A percentile compares a stretch with the other conserved stretches of the same genome.
phyloP scores from a whole-genome alignment of 30 jellyfish, hydroid and myxozoan species.

The Cassiopea andromeda region DNA sequence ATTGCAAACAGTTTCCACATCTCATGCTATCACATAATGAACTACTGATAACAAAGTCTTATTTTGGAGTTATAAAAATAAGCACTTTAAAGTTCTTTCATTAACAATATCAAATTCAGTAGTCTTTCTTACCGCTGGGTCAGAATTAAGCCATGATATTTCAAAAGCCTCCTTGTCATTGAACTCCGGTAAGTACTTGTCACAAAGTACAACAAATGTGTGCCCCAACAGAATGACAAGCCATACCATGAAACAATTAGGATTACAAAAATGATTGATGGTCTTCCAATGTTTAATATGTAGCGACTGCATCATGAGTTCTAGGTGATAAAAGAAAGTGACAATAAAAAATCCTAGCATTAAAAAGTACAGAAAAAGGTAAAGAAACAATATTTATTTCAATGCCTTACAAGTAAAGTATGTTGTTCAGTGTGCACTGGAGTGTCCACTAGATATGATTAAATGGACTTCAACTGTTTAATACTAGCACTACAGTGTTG shows the following conservation, averaged over 20 bases:
- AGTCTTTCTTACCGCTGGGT: conserved; percentile 23
- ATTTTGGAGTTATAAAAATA: background rate
- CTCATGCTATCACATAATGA: too few species aligned
- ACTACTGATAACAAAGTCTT: too few species aligned
- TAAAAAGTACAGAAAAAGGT: too few species aligned
- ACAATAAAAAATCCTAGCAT: too few species aligned
- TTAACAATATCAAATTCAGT: background rate
- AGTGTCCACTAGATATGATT: too few species aligned
- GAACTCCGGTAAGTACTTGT: conserved; percentile 59
- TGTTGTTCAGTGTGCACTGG: too few species aligned
- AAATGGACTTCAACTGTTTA: too few species aligned
- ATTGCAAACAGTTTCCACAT: too few species aligned
- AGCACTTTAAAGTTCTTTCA: background rate
- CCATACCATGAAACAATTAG: background rate
- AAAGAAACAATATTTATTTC: too few species aligned
- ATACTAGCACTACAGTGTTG: too few species aligned
- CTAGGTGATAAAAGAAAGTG: background rate
- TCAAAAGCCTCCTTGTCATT: conserved; percentile 58
- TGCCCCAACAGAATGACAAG: background rate
- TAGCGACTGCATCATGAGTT: background rate
- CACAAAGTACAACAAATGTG: conserved; percentile 14
- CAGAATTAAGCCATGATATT: conserved; percentile 60
- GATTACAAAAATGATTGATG: background rate
- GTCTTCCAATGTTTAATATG: background rate
- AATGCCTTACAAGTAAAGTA: too few species aligned